A percentile compares a stretch with the other conserved stretches of the same genome.
Evolutionary conservation across 1,140 invertebrate species (phyloP).

Genomic region (Papilio aristodemus): DNA sequence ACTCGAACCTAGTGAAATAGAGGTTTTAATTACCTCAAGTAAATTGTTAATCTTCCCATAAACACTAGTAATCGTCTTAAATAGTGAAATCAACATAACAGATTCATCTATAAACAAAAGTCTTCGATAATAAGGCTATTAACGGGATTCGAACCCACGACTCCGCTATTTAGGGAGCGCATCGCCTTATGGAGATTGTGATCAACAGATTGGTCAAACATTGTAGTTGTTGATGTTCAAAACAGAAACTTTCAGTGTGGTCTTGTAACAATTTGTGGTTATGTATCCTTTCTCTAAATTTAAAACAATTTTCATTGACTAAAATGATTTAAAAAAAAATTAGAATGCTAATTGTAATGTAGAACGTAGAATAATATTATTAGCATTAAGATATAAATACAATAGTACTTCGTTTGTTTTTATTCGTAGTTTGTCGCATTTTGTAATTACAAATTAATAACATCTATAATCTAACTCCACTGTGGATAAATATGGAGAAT

Average conservation of each 20-base stretch:
- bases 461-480: background rate
- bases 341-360: no score
- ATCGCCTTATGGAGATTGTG: background rate
- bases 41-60: slow-evolving; percentile 2
- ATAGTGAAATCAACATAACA: background rate
- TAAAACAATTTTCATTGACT: no score
- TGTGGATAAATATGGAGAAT: slow-evolving; percentile 38
- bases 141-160: slow-evolving; percentile 7
- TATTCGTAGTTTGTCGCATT: background rate
- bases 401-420: no score
- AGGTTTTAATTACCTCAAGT: no score
- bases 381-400: no score
- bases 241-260: background rate
- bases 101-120: background rate
- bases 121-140: background rate
- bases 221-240: background rate
- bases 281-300: background rate
- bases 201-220: background rate
- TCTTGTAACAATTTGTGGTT: background rate
- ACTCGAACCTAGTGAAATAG: no score
- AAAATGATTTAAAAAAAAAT: no score
- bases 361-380: no score
- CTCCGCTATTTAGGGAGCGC: background rate
- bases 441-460: background rate
- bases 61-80: background rate